A percentile compares a stretch with the other conserved stretches of the same genome.
These are phyloP conservation scores for Crotalus horridus DNA, from an alignment of 2,113 vertebrate genomes.

Conservation along the genomic window DNA sequence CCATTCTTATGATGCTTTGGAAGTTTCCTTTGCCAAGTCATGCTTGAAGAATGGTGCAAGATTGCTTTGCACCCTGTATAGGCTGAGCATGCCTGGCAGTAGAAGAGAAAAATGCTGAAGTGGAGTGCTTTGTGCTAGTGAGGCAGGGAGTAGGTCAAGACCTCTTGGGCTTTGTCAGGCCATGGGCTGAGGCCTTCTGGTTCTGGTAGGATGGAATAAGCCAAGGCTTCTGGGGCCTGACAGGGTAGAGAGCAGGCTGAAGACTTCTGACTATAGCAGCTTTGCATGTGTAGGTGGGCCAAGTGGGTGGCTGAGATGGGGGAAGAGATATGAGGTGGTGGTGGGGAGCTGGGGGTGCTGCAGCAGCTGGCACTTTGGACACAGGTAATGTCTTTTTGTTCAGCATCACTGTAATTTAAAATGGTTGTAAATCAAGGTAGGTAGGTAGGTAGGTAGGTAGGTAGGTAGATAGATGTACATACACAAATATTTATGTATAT, in stretches of 20 bases:
- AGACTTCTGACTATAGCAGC: not conserved
- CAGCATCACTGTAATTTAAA: not conserved
- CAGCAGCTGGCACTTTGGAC: not conserved
- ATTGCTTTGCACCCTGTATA: not conserved
- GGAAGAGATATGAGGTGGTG: not conserved
- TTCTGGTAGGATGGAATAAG: too few species aligned
- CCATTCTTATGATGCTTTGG: not conserved
- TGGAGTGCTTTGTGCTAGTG: not conserved
- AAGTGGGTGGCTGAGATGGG: not conserved
- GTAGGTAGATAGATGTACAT: not conserved
- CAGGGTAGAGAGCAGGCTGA: not conserved
- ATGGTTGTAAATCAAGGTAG: not conserved
- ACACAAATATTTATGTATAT: not conserved
- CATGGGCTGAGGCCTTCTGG: not conserved
- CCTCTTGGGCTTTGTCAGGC: not conserved
- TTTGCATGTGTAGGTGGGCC: not conserved
- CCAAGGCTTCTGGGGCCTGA: not conserved
- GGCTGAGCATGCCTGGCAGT: not conserved
- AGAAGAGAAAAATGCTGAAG: not conserved
- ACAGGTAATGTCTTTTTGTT: not conserved
- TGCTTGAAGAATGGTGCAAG: not conserved
- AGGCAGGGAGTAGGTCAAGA: not conserved
- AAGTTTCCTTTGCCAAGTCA: not conserved
- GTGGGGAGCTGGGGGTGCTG: not conserved
- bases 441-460: too few species aligned